phyloP scores from a whole-genome alignment of 2,888 invertebrate genomes.

The Ophion ventricosus region DNA sequence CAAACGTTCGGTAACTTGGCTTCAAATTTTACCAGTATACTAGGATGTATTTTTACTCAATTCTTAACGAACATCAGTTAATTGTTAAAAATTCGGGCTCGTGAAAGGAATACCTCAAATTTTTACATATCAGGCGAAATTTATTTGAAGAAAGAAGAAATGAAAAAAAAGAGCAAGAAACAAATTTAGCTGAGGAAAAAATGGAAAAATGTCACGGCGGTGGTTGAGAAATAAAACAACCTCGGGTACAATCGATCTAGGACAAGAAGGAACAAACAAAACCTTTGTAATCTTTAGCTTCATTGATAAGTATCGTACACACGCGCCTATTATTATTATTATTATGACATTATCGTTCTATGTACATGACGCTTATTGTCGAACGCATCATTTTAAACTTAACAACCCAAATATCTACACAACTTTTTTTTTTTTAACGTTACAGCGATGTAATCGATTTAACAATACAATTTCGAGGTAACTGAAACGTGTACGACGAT shows the following conservation, averaged over 20 bases:
- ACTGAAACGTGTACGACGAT: not conserved
- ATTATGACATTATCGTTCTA: constrained; percentile 30
- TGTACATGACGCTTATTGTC: constrained; percentile 52
- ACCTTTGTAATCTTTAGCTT: constrained; percentile 11
- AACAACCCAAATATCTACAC: constrained; percentile 24
- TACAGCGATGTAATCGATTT: constrained; percentile 16
- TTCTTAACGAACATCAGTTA: too few species aligned
- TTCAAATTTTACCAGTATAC: too few species aligned
- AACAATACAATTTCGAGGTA: constrained; percentile 30
- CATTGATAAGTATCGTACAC: constrained; percentile 27
- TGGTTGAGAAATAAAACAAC: not conserved
- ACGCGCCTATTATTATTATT: constrained; percentile 31
- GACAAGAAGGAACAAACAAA: constrained; percentile 28
- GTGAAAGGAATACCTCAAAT: too few species aligned
- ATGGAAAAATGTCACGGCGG: not conserved
- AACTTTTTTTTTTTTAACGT: constrained; percentile 23
- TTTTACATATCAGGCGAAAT: constrained; percentile 58
- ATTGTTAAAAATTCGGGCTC: too few species aligned
- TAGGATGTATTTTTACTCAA: too few species aligned
- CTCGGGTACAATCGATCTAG: constrained; percentile 6
- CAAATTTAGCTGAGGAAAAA: not conserved
- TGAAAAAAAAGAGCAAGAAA: not conserved
- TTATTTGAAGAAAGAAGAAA: constrained; percentile 2
- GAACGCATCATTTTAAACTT: constrained; percentile 22
- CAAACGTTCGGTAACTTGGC: too few species aligned